A percentile compares a stretch with the other conserved stretches of the same genome.
Conservation (phyloP, 2,888 invertebrate species). For the Cantharis flavilabris region DNA sequence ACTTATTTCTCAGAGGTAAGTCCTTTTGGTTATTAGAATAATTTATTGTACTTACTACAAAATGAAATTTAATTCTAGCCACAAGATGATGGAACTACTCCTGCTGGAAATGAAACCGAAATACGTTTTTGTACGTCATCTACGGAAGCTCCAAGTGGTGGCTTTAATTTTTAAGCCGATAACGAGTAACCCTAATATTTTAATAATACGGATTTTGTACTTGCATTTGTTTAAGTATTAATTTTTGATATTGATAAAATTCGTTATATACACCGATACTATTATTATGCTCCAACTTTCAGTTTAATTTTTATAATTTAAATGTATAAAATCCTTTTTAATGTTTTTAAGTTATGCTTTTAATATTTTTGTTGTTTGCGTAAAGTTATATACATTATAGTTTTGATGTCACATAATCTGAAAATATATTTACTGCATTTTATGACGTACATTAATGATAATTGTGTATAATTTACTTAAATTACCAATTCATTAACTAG, state of each 20-base stretch:
- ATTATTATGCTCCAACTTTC: neutral
- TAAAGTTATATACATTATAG: neutral
- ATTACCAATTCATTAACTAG: neutral
- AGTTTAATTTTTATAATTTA: neutral
- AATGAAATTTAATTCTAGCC: neutral
- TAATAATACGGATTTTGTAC: neutral
- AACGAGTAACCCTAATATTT: neutral
- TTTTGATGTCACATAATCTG: neutral
- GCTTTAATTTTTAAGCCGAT: neutral
- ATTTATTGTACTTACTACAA: neutral
- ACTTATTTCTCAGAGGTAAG: slow-evolving; percentile 53
- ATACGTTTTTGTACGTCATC: neutral
- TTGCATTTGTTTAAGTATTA: neutral
- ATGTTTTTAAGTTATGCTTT: neutral
- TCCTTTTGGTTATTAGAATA: neutral
- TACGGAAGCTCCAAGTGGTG: neutral
- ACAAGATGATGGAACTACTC: neutral
- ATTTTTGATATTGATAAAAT: neutral
- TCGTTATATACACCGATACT: neutral
- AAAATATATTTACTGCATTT: neutral
- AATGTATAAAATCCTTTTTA: neutral
- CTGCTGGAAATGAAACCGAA: neutral
- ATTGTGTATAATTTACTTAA: neutral
- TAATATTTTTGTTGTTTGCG: neutral
- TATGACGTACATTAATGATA: neutral